phyloP scores from a whole-genome alignment of 2,888 invertebrate species.

The Phortica magna region DNA sequence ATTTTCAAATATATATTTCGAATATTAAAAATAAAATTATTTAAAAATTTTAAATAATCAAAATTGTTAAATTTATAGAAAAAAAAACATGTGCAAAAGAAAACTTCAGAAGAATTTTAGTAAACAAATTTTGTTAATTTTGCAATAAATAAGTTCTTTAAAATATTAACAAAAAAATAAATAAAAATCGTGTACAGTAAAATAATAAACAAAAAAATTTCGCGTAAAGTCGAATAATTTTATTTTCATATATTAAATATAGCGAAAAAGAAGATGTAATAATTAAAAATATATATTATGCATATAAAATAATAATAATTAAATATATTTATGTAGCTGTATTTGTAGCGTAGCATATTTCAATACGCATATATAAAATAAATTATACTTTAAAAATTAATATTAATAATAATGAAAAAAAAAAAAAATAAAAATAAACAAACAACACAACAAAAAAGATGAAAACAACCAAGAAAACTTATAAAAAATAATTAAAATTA shows the following conservation, averaged over 20 bases:
- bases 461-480: background rate
- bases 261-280: conserved; percentile 45
- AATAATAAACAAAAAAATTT: conserved; percentile 50
- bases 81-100: conserved; percentile 67
- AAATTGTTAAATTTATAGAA: conserved; percentile 53
- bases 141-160: conserved; percentile 50
- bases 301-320: conserved; percentile 60
- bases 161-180: conserved; percentile 37
- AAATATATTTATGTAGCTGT: conserved; percentile 49
- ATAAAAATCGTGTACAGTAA: conserved; percentile 61
- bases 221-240: conserved; percentile 67
- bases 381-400: conserved; percentile 34
- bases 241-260: conserved; percentile 67
- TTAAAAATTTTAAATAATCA: conserved; percentile 44
- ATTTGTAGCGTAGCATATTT: conserved; percentile 56
- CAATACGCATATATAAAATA: conserved; percentile 43
- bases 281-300: conserved; percentile 53
- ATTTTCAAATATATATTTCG: conserved; percentile 55
- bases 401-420: background rate
- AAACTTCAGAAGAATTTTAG: conserved; percentile 45
- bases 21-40: conserved; percentile 42
- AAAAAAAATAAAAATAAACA: background rate
- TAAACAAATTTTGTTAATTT: conserved; percentile 23
- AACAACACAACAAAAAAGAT: background rate
- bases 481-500: conserved; percentile 12